Evolutionary conservation across 35 echinoderm and acorn worm species (phyloP), one percentile per base, ranked within the genome.

Genomic region (Acanthaster planci): DNA sequence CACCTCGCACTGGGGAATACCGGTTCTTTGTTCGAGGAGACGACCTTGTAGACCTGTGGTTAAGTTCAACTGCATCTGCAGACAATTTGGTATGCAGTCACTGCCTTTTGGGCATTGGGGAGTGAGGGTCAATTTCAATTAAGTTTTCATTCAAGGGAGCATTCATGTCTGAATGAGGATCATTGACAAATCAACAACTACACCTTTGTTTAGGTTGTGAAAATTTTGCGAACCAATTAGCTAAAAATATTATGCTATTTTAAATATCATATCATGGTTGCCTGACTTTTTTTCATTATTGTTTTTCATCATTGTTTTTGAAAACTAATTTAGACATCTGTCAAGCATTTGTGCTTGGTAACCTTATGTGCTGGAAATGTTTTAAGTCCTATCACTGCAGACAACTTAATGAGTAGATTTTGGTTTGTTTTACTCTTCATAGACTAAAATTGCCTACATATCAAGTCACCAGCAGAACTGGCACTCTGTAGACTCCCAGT

Each of bases 1-100:
- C 87, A 19, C 87, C 87, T 27, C 80, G 79, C 16, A 80, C 72
- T 52, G 87, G 87, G 10, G 44, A 89, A 23, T 89, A 89, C 44
- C 37, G 44, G 23, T 84, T 89, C 27, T 75, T 56, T 7, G 77
- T 89, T 19, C 53, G 51, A 19, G 82, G 80, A 56, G 80, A 89
- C 52, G 80, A 89, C 26, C 27, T 52, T 2, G 82, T 55, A 2
- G 37, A 42, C 39, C 60, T 89, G 1, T 89, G 35, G 39, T 19
- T 83, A 21, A 77, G 80, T 55, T 47, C 22, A 23, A 31, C 26
- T 21, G 64, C 27, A 23, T 44, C 36, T 75, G 22, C 87, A 36
- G 37, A 32, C 8, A 67, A 84, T 51, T 68, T 56, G 87, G 87
- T 89, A 55, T 35, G 79, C 17, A 9, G 14, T 22, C 29, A n/a